Percentiles rank a stretch among this genome's conserved stretches.
These are phyloP conservation scores for Podiceps cristatus DNA, from an alignment of 2,113 vertebrate species.

Conservation along the genomic window DNA sequence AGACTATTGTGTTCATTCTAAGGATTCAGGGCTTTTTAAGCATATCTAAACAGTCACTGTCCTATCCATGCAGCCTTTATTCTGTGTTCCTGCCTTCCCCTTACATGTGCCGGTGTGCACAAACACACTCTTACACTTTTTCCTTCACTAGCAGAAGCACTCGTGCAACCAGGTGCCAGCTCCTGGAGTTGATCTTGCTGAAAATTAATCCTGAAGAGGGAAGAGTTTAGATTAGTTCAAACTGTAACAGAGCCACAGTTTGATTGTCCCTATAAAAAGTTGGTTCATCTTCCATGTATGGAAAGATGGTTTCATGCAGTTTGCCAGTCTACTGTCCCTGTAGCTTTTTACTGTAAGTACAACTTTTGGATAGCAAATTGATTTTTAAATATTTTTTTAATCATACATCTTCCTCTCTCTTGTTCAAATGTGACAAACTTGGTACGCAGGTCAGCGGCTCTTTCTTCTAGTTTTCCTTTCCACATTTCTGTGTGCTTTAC, in stretches of 20 bases:
- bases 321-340: background rate
- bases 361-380: background rate
- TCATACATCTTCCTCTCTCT: background rate
- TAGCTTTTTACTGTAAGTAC: background rate
- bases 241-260: background rate
- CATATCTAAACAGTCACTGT: background rate
- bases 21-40: background rate
- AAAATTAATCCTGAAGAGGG: background rate
- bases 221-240: background rate
- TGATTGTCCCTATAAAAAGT: background rate
- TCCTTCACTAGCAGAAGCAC: background rate
- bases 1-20: background rate
- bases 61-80: background rate
- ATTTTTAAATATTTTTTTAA: background rate
- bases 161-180: background rate
- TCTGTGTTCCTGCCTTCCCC: background rate
- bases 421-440: background rate
- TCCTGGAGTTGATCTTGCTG: background rate
- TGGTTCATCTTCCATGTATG: background rate
- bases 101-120: rapidly evolving
- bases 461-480: background rate
- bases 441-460: background rate
- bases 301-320: background rate
- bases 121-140: background rate
- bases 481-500: background rate